These are phyloP conservation scores for Oikopleura dioica DNA, from an alignment of 23 tunicate genomes.

Conservation along the genomic window DNA sequence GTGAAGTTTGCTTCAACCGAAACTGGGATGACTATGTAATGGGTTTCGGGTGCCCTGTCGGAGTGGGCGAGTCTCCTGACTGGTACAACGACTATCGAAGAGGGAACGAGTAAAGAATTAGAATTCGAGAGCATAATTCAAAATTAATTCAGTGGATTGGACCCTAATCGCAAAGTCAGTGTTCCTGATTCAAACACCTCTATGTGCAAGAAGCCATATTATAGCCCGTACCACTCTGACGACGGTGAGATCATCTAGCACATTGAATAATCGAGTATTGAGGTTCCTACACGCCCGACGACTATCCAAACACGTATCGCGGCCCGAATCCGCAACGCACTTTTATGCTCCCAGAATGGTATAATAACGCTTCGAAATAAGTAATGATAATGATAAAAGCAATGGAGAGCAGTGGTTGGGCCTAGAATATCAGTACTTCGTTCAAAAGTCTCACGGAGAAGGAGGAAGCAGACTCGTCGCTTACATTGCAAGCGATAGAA, in stretches of 20 bases:
- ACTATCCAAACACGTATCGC: neutral
- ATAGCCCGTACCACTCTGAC: neutral
- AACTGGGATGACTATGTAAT: neutral
- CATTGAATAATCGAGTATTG: too few species aligned
- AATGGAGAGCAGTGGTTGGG: slow-evolving; percentile 4
- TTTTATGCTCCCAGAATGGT: slow-evolving; percentile 1
- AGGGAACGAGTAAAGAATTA: neutral
- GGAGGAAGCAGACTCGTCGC: neutral
- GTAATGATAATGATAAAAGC: neutral
- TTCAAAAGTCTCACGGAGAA: neutral
- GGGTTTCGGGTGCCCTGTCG: slow-evolving; percentile 1
- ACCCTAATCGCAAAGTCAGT: too few species aligned
- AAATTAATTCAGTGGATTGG: too few species aligned
- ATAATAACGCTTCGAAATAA: too few species aligned
- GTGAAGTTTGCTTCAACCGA: slow-evolving; percentile 4
- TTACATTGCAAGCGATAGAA: neutral
- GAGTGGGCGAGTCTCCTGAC: neutral
- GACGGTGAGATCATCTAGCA: too few species aligned
- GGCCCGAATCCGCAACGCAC: neutral
- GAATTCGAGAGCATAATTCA: neutral
- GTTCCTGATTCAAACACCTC: neutral
- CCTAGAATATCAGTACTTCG: neutral
- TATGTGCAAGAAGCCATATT: neutral
- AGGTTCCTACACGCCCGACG: neutral
- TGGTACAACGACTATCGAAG: neutral